A percentile compares a stretch with the other conserved stretches of the same genome.
phyloP scores from a whole-genome alignment of 2,888 invertebrate genomes.

The Onchidella celtica region DNA sequence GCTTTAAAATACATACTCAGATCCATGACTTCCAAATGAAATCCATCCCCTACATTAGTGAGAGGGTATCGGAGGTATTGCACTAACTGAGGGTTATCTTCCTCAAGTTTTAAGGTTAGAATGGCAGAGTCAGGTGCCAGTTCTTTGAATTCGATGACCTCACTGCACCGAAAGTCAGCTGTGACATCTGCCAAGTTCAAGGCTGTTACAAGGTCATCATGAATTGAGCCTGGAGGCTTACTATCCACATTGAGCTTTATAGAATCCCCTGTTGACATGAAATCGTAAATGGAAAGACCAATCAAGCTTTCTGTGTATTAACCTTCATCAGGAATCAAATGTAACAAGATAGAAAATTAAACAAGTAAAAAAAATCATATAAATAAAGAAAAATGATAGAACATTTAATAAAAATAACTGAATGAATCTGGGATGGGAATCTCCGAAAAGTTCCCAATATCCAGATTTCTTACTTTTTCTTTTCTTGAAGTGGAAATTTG shows the following conservation, averaged over 20 bases:
- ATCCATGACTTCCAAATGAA: constrained; percentile 41
- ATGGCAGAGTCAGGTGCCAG: constrained; percentile 47
- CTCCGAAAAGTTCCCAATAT: too few species aligned
- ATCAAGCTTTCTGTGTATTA: too few species aligned
- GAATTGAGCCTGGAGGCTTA: constrained; percentile 3
- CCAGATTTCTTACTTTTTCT: too few species aligned
- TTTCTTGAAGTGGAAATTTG: too few species aligned
- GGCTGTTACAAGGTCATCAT: constrained; percentile 24
- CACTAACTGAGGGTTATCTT: constrained; percentile 48
- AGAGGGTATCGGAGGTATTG: constrained; percentile 52
- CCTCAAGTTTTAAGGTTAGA: constrained; percentile 26
- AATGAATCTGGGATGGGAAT: too few species aligned
- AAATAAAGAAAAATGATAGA: background rate
- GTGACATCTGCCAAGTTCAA: constrained; percentile 48
- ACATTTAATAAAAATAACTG: background rate
- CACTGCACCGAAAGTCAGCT: constrained; percentile 51
- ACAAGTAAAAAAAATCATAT: background rate
- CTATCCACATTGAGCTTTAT: constrained; percentile 38
- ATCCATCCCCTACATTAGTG: constrained; percentile 50
- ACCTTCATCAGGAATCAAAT: too few species aligned
- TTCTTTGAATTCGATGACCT: constrained; percentile 42
- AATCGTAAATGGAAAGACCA: background rate
- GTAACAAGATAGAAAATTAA: too few species aligned
- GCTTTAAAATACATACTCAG: constrained; percentile 39
- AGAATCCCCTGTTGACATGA: constrained; percentile 48